Evolutionary conservation across 2,888 invertebrate species (phyloP).

Genomic region (Matsumyia berberina): DNA sequence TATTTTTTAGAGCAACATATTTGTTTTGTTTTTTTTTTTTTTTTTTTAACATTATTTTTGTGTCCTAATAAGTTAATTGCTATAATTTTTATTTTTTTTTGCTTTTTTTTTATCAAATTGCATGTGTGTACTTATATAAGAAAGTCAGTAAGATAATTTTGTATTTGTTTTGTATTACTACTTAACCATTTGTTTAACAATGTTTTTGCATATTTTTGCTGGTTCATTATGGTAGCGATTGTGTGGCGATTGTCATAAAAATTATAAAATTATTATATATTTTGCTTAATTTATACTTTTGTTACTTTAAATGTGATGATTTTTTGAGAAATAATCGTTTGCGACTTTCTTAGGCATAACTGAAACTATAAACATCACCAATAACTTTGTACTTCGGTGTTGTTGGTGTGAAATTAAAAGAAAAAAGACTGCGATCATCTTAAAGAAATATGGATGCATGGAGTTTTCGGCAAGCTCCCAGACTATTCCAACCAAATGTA

Average conservation of each 20-base stretch:
- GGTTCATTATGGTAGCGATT: constrained; percentile 44
- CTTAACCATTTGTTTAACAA: constrained; percentile 49
- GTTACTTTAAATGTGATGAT: constrained; percentile 56
- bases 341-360: constrained; percentile 3
- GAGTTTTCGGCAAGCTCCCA: too few species aligned
- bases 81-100: constrained; percentile 21
- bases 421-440: background rate
- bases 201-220: constrained; percentile 2
- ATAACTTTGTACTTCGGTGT: constrained; percentile 19
- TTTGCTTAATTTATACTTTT: constrained; percentile 14
- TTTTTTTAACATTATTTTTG: constrained; percentile 42
- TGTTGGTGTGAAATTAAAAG: background rate
- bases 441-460: background rate
- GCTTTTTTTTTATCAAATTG: constrained; percentile 59
- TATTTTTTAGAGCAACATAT: constrained; percentile 79
- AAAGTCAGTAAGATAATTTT: constrained; percentile 66
- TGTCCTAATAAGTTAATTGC: constrained; percentile 49
- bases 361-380: constrained; percentile 9
- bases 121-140: constrained; percentile 56
- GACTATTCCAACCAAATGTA: too few species aligned
- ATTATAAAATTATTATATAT: constrained; percentile 66
- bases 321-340: constrained; percentile 13
- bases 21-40: constrained; percentile 42
- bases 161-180: constrained; percentile 25
- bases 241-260: constrained; percentile 77